phyloP scores from a whole-genome alignment of 1,140 invertebrate species.

The Lucilia sericata region DNA sequence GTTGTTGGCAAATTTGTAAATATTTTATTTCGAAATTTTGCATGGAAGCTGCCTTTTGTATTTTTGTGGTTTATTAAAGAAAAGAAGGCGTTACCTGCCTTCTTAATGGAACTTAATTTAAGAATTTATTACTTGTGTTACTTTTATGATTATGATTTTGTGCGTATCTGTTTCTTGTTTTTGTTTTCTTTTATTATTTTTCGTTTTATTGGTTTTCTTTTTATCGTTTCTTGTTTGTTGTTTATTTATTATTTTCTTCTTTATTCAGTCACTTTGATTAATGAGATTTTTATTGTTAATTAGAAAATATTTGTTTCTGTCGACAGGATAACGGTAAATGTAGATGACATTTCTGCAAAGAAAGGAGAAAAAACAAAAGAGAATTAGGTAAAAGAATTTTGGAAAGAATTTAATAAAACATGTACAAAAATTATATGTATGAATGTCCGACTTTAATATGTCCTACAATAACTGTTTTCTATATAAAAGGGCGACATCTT shows the following conservation, averaged over 20 bases:
- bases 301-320: background rate
- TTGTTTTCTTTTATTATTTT: background rate
- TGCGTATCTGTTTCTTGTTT: background rate
- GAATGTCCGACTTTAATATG: too few species aligned
- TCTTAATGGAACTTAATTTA: too few species aligned
- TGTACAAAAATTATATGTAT: too few species aligned
- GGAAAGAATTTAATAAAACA: too few species aligned
- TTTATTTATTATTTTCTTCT: background rate
- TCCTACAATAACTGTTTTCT: too few species aligned
- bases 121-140: background rate
- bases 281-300: background rate
- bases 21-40: slow-evolving; percentile 1
- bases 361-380: background rate
- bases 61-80: background rate
- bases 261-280: background rate
- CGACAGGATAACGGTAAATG: background rate
- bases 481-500: too few species aligned
- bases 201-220: background rate
- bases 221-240: background rate
- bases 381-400: background rate
- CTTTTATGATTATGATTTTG: background rate
- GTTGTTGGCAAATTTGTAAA: slow-evolving; percentile 26
- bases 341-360: background rate
- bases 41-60: background rate
- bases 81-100: background rate